Evolutionary conservation across 2,888 invertebrate genomes (phyloP), one percentile per base, ranked within the genome.

Genomic region (Hyalella azteca): DNA sequence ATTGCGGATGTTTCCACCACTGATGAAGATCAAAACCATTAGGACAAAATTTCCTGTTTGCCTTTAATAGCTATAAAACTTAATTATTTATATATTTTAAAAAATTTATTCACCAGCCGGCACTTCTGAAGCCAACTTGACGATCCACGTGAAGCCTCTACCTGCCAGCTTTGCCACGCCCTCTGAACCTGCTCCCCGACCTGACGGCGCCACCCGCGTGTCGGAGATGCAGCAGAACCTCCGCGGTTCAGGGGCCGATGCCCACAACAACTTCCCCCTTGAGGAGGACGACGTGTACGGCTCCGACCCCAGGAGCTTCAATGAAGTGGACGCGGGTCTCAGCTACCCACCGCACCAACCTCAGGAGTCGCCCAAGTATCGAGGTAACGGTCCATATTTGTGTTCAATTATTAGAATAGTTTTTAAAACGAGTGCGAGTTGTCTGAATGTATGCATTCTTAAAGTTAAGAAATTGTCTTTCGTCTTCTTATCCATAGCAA

Each of bases 91-190:
- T 26, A 26, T 13, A 9, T 26, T 54, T 9, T 26, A 26, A 26
- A 13, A 22, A 9, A 7, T 7, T 54, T 54, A 2, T 39, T 77
- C 26, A 73, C 19, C 81, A 83, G 83, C 83, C 32, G 80, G 77
- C 32, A 45, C 50, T 19, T 78, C 80, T 5, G 79, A 81, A 41
- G 83, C 81, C n/a, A 83, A 82, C 60, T 32, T 81, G n/a, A 80
- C 79, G 4, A 41, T 81, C 2, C 73, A 50, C 13, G 84, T 81
- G 49, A 78, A 77, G 49, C 84, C 84, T 39, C 54, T 81, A 15
- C 81, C 82, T 11, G 40, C 80, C 3, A 79, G 76, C 39, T 81
- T 80, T 39, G 45, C 78, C 22, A 78, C 81, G 9, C 66, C 22
- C 36, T 60, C 76, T 29, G 79, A 73, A 13, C 49, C 75, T 5